Conservation (phyloP, 2,888 invertebrate genomes). For the Ommatoiulus sabulosus region DNA sequence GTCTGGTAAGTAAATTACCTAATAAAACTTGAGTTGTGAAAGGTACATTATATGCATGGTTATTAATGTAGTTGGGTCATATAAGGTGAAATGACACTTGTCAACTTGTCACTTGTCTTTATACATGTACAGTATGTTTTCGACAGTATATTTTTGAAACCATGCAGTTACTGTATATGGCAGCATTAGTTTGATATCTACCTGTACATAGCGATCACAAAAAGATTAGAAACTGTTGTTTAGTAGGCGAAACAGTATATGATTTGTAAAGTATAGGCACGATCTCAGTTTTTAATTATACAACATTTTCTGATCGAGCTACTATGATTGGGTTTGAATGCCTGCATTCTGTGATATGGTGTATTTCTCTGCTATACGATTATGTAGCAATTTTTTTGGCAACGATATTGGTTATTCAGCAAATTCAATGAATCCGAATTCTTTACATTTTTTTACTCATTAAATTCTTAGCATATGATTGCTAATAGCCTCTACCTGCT, state of each 20-base stretch:
- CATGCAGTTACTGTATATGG: neutral
- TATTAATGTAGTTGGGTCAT: too few relatives aligned
- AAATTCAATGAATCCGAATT: neutral
- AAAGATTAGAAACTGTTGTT: neutral
- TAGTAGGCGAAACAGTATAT: neutral
- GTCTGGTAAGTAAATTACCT: too few relatives aligned
- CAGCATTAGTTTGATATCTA: neutral
- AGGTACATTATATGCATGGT: too few relatives aligned
- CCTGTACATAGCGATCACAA: neutral
- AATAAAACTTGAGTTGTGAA: too few relatives aligned
- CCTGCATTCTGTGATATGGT: conserved; percentile 35
- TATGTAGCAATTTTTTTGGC: neutral
- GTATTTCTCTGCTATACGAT: neutral
- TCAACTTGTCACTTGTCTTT: too few relatives aligned
- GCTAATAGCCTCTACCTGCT: neutral
- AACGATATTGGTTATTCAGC: neutral
- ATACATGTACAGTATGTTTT: too few relatives aligned
- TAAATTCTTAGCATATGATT: neutral
- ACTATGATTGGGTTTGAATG: neutral
- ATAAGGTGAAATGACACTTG: too few relatives aligned
- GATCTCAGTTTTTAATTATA: neutral
- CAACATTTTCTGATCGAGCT: neutral
- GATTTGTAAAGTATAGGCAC: neutral
- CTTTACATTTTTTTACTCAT: neutral
- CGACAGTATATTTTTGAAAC: too few relatives aligned